These are phyloP conservation scores for Furcula furcula DNA, from an alignment of 2,888 invertebrate genomes.

Conservation along the genomic window DNA sequence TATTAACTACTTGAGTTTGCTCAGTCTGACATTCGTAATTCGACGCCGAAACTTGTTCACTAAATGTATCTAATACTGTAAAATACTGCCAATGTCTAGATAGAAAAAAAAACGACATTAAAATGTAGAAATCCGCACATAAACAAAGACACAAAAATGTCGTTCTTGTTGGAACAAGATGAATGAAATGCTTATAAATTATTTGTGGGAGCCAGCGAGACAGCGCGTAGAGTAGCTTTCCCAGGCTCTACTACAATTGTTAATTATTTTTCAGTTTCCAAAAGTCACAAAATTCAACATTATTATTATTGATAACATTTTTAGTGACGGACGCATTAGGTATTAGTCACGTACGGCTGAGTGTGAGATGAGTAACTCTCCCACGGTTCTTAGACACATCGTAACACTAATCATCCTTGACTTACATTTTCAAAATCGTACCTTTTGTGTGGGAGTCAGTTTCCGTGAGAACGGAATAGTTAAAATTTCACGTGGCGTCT, in stretches of 20 bases:
- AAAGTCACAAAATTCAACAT: conserved; percentile 39
- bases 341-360: conserved; percentile 44
- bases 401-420: conserved; percentile 71
- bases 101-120: conserved; percentile 38
- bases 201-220: conserved; percentile 22
- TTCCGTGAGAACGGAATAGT: conserved; percentile 73
- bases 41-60: conserved; percentile 39
- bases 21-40: conserved; percentile 25
- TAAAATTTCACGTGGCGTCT: conserved; percentile 51
- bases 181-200: conserved; percentile 52
- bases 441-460: conserved; percentile 70
- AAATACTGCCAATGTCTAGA: no score
- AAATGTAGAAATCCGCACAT: conserved; percentile 42
- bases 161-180: conserved; percentile 44
- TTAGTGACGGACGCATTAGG: conserved; percentile 33
- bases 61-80: conserved; percentile 24
- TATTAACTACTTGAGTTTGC: conserved; percentile 25
- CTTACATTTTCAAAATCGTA: conserved; percentile 74
- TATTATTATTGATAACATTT: conserved; percentile 48
- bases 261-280: conserved; percentile 42
- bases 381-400: conserved; percentile 66
- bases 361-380: conserved; percentile 55
- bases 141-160: conserved; percentile 42
- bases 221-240: conserved; percentile 38
- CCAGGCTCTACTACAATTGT: conserved; percentile 37